phyloP scores from a whole-genome alignment of 2,113 vertebrate species.

The Euleptes europaea region DNA sequence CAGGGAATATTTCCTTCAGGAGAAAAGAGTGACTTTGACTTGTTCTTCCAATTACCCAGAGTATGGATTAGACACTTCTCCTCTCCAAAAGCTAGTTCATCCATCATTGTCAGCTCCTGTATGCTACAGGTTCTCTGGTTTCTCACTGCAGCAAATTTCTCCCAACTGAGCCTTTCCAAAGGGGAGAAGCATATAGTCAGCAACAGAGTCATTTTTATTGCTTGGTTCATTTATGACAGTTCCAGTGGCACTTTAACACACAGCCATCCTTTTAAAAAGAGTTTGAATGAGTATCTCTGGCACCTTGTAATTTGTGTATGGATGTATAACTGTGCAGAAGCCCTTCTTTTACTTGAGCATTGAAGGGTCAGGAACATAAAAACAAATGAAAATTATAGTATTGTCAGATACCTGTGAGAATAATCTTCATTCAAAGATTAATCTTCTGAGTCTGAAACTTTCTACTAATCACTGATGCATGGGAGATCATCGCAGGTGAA shows the following conservation, averaged over 20 bases:
- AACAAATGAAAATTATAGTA: not conserved
- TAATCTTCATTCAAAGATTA: not conserved
- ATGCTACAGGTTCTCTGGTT: conserved; percentile 36
- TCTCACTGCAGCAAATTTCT: conserved; percentile 48
- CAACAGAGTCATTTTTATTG: conserved; percentile 43
- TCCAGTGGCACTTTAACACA: conserved; percentile 45
- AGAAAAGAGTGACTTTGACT: conserved; percentile 46
- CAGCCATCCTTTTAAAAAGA: conserved; percentile 45
- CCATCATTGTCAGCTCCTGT: conserved; percentile 52
- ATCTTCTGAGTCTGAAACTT: not conserved
- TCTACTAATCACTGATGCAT: not conserved
- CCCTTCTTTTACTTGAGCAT: not conserved
- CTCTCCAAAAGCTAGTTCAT: conserved; percentile 45
- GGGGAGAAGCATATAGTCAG: conserved; percentile 45
- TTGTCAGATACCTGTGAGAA: conserved; percentile 10
- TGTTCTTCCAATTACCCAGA: conserved; percentile 51
- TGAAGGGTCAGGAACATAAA: not conserved
- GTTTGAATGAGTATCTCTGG: conserved; percentile 29
- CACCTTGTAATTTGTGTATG: conserved; percentile 21
- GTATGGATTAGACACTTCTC: conserved; percentile 47
- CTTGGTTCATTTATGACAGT: conserved; percentile 34
- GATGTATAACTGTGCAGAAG: conserved; percentile 17
- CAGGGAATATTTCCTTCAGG: conserved; percentile 46
- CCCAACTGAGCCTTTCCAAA: conserved; percentile 28
- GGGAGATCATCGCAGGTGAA: not conserved